Evolutionary conservation across 2,113 vertebrate genomes (phyloP), one percentile per base, ranked within the genome.

Genomic region (Hipposideros armiger): DNA sequence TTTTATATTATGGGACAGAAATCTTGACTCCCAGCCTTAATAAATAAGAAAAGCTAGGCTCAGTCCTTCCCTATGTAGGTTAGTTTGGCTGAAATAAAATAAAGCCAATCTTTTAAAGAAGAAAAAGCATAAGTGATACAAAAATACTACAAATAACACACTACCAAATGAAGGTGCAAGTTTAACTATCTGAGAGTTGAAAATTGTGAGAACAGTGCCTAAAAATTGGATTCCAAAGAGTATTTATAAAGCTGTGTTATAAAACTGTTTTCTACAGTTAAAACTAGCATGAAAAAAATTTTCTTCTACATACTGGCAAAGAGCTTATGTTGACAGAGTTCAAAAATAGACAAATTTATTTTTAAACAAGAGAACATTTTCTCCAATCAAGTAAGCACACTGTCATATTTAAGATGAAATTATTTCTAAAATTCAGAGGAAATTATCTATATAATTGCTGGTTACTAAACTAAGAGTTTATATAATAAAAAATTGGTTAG

Each of bases 81-180:
- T 85, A 82, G 32, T 89, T 94, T 93, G 73, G 22, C 19, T 62
- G 28, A 93, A 74, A 92, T 95, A 76, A 81, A 95, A 67, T 36
- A 50, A 95, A 87, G 13, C 28, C 14, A 69, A 20, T 45, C 42
- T 2, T 92, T 87, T 89, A n/a, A 95, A 91, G 26, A 56, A 73
- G 28, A 74, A 82, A 83, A 73, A 90, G n/a, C 22, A 45, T 64
- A 91, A 28, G 2, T 69, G 8, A 90, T 74, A 73, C 3, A 72
- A 84, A 95, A 74, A 13, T 74, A 42, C 17, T 73, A 76, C 19
- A 62, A 73, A 83, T 73, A 67, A n/a, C 47, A n/a, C 14, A 54
- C 6, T 40, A 36, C n/a, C 8, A 52, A 69, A 10, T 50, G 13
- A 92, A 5, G 0, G n/a, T 40, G 7, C 7, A 87, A 60, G 24